Evolutionary conservation across 1,140 invertebrate genomes (phyloP).

Genomic region (Drosophila lowei): DNA sequence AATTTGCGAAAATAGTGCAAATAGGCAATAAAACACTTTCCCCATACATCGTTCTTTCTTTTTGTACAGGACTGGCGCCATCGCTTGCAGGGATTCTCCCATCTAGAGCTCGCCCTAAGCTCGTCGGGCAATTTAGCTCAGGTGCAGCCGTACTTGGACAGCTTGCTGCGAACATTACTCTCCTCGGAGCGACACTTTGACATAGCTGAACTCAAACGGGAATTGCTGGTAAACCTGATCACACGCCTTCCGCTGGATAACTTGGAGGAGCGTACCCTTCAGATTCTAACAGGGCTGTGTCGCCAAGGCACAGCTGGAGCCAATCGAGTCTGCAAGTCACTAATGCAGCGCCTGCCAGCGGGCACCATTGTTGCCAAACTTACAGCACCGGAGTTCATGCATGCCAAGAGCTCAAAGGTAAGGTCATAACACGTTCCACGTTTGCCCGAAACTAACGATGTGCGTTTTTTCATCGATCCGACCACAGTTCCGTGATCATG

Average conservation of each 20-base stretch:
- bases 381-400: conserved; percentile 86
- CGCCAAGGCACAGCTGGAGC: conserved; percentile 86
- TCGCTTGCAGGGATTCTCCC: conserved; percentile 85
- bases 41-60: conserved; percentile 12
- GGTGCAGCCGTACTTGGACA: conserved; percentile 86
- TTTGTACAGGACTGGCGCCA: conserved; percentile 85
- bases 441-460: neutral
- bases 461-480: neutral
- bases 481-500: conserved; percentile 88
- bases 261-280: conserved; percentile 82
- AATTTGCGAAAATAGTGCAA: neutral
- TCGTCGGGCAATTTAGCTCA: conserved; percentile 84
- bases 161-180: conserved; percentile 86
- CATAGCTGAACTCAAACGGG: conserved; percentile 76
- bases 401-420: conserved; percentile 87
- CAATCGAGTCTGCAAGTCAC: conserved; percentile 85
- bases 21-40: conserved; percentile 25
- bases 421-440: neutral
- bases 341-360: conserved; percentile 88
- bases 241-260: conserved; percentile 80
- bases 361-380: conserved; percentile 86
- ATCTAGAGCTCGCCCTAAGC: conserved; percentile 84
- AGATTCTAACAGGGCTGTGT: conserved; percentile 85
- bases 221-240: conserved; percentile 77
- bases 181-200: conserved; percentile 80